Evolutionary conservation across 2,797 vertebrate genomes (phyloP).

Genomic region (Liparis tanakae): DNA sequence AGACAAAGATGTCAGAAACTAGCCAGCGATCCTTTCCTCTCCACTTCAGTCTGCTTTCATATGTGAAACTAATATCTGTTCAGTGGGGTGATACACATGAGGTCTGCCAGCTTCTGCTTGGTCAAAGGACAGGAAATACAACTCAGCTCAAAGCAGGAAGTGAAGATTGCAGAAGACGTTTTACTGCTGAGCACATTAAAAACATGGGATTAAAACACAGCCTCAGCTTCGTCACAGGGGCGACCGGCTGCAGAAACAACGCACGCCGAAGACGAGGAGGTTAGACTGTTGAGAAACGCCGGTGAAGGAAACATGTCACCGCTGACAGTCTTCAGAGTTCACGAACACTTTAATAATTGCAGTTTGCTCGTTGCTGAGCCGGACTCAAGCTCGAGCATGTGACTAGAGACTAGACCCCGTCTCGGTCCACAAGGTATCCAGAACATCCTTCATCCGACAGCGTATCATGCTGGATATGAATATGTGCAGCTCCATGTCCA

Average conservation of each 20-base stretch:
- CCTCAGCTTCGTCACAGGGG: conserved; percentile 21
- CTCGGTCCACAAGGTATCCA: conserved; percentile 55
- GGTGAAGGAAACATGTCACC: background rate
- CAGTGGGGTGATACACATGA: conserved; percentile 45
- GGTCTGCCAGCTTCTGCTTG: conserved; percentile 72
- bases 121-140: conserved; percentile 75
- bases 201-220: conserved; percentile 28
- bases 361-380: conserved; percentile 29
- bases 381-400: conserved; percentile 69
- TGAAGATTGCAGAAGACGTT: conserved; percentile 73
- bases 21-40: background rate
- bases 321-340: background rate
- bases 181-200: conserved; percentile 66
- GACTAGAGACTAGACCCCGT: conserved; percentile 60
- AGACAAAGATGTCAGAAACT: background rate
- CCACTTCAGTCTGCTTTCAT: background rate
- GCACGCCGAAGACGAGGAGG: background rate
- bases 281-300: conserved; percentile 6
- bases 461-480: background rate
- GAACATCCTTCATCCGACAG: conserved; percentile 37
- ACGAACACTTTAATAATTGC: background rate
- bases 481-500: background rate
- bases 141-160: conserved; percentile 75
- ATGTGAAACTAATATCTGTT: conserved; percentile 54
- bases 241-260: conserved; percentile 4